Base-by-base conservation (phyloP, 2,888 invertebrate species). In the Erebia epiphron region DNA sequence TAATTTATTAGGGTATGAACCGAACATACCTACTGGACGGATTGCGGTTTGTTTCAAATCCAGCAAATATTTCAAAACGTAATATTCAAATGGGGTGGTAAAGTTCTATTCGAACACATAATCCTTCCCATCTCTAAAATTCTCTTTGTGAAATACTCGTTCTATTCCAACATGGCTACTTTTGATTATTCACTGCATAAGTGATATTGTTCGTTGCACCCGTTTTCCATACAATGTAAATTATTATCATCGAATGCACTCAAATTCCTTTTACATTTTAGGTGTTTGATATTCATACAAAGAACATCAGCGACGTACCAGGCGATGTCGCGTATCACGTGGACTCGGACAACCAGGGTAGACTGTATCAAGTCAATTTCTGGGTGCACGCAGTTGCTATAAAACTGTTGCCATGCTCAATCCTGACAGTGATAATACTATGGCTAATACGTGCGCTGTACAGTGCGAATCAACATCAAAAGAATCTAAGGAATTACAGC, bases 361-460 rank as follows among this genome's bases (percentile, higher is more conserved):
- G 94, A 0, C 83, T 95, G 1, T 96, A 96, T 80, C 94, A 95
- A 78, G 89, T 96, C 14, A 97, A 97, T 86, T 97, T 97, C 86
- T 97, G 97, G 97, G 94, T 97, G 13, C 97, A 97, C 81, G 96
- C 96, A 0, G 96, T 97, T 1, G 91, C 97, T 43, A 95, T 97
- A 73, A 98, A 98, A 85, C 90, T 98, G 7, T 86, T 97, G 0
- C 98, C 98, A 0, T 98, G 97, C 82, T 91, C 95, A 79, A 95
- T 97, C 70, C 94, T 98, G 57, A 97, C 97, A 0, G 91, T 96
- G 58, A 96, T 96, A 72, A 96, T 95, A 80, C 86, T 95, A 61
- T 96, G 96, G 95, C 87, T 96, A 46, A 96, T 96, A 75, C 88
- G 94, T 78, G 97, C 97, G 0, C 86, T 97, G 3, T 96, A 96